Evolutionary conservation across 2,797 vertebrate genomes (phyloP).

Genomic region (Trachops cirrhosus): DNA sequence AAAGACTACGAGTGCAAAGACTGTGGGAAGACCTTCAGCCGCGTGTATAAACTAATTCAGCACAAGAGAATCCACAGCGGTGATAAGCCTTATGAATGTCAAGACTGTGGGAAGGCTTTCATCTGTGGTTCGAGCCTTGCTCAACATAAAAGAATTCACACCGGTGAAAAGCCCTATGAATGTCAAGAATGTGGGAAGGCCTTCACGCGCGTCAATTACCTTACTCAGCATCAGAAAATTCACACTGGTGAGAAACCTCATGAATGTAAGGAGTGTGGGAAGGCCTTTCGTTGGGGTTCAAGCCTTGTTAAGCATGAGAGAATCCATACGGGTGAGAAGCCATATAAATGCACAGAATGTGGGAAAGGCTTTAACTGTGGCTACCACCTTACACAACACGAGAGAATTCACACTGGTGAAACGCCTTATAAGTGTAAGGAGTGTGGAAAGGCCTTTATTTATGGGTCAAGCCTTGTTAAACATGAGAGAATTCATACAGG

Average conservation of each 20-base stretch:
- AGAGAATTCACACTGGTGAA: constrained; percentile 73
- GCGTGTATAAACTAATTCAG: constrained; percentile 61
- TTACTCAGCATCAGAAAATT: constrained; percentile 65
- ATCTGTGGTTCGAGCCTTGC: constrained; percentile 61
- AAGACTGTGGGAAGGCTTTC: constrained; percentile 68
- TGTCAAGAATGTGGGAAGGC: constrained; percentile 75
- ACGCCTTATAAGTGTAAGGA: constrained; percentile 51
- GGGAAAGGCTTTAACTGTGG: constrained; percentile 73
- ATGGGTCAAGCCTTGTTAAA: constrained; percentile 57
- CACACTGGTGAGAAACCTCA: constrained; percentile 60
- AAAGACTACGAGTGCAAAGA: constrained; percentile 59
- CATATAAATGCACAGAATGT: constrained; percentile 63
- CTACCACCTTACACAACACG: constrained; percentile 73
- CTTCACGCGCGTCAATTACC: constrained; percentile 55
- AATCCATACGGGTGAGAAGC: constrained; percentile 71
- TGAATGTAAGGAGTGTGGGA: constrained; percentile 54
- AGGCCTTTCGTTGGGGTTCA: constrained; percentile 69
- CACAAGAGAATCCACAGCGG: constrained; percentile 69
- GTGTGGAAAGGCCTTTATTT: constrained; percentile 66
- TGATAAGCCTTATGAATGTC: constrained; percentile 63
- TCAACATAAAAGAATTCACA: constrained; percentile 62
- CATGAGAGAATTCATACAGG: constrained; percentile 60
- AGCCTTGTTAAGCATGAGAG: constrained; percentile 72
- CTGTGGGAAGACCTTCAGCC: constrained; percentile 70
- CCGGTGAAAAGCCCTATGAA: constrained; percentile 60